Base-by-base conservation (phyloP, 2,888 invertebrate species). In the Macrostomum cliftonense region DNA sequence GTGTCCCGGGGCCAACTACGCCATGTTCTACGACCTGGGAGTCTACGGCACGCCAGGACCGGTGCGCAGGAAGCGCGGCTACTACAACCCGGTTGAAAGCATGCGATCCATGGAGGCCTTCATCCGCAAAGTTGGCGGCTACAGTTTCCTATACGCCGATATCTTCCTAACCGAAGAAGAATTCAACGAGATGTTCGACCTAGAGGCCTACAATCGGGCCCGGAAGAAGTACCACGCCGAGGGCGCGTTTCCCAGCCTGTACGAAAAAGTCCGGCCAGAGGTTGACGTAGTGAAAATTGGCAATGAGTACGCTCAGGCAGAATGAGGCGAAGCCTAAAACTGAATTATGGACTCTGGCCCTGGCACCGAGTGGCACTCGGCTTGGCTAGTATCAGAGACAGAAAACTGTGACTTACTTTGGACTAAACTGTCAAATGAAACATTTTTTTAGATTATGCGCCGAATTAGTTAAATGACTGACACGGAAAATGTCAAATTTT, bases 91-190 rank as follows among this genome's bases (percentile, higher is more conserved):
- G 63, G 64, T 49, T 42, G n/a, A 39, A 17, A 78, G 79, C 13
- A 82, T 80, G 0, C 74, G 81, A 45, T 71, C 72, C 39, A 71
- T 83, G 12, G 84, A 84, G 63, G 73, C 68, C 53, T 80, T 80
- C 58, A 78, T 79, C 0, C 70, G 78, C 43, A 75, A 78, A 37
- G 75, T 78, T 1, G 79, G 79, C 0, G 80, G 78, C 12, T 83
- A 80, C 68, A 82, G 83, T 70, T 83, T 84, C 83, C 70, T 84
- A 38, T 84, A 84, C 65, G 83, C 82, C 0, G 84, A 85, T 62
- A 81, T 81, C 0, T 83, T 78, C 68, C 78, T 80, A 57, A 79
- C 78, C 0, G 64, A 71, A 20, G 77, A 79, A 9, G 83, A 85
- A 68, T 85, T 84, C 67, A 69, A 79, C 7, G 61, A 71, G 45